These are phyloP conservation scores for Celastrina argiolus DNA, from an alignment of 2,888 invertebrate species.

Conservation along the genomic window DNA sequence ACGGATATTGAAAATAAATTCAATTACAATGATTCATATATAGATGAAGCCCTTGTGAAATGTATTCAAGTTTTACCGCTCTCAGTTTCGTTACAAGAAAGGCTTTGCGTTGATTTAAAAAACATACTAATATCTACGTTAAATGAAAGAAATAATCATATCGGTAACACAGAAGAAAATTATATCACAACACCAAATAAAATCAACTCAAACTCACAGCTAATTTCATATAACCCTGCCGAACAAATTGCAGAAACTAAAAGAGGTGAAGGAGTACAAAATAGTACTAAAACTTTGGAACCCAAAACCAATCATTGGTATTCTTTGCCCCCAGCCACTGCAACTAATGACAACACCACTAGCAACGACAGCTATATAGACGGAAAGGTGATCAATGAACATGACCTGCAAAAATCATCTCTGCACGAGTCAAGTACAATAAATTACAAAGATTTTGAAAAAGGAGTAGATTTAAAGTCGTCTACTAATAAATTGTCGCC, in stretches of 20 bases:
- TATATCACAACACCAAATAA: neutral
- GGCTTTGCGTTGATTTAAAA: neutral
- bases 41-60: neutral
- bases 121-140: neutral
- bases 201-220: neutral
- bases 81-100: neutral
- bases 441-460: constrained; percentile 5
- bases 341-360: neutral
- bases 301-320: neutral
- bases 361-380: neutral
- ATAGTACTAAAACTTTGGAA: neutral
- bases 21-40: neutral
- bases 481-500: neutral
- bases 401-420: neutral
- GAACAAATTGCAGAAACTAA: neutral
- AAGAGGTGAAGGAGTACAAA: neutral
- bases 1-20: neutral
- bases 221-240: neutral
- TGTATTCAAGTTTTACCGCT: neutral
- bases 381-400: neutral
- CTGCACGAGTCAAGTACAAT: neutral
- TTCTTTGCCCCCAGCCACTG: neutral
- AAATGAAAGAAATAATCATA: neutral
- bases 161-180: neutral
- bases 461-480: neutral